These are phyloP conservation scores for Ridgeia piscesae DNA, from an alignment of 1,140 invertebrate genomes.

Conservation along the genomic window DNA sequence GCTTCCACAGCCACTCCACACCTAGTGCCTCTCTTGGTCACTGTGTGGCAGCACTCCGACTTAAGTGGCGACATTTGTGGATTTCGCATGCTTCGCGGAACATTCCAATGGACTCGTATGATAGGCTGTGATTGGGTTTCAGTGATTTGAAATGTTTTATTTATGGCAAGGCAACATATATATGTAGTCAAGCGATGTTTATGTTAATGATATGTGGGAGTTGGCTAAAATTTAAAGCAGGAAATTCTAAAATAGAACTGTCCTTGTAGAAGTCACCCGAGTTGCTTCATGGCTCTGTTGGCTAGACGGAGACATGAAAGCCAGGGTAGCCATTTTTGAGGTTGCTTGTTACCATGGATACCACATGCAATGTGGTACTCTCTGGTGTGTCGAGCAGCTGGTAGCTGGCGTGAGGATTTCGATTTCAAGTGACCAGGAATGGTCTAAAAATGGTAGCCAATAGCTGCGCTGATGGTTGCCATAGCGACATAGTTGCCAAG, in stretches of 20 bases:
- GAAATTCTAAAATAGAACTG: too few relatives aligned
- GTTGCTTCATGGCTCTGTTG: too few relatives aligned
- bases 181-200: background rate
- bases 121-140: background rate
- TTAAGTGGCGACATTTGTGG: background rate
- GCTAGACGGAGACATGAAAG: background rate
- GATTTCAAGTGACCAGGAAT: too few relatives aligned
- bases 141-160: background rate
- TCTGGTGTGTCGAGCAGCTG: background rate
- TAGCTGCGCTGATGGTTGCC: too few relatives aligned
- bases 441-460: too few relatives aligned
- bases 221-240: too few relatives aligned
- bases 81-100: background rate
- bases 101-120: background rate
- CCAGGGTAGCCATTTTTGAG: background rate
- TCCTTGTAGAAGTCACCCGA: too few relatives aligned
- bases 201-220: too few relatives aligned
- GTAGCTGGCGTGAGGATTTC: too few relatives aligned
- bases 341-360: background rate
- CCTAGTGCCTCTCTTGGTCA: background rate
- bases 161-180: background rate
- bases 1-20: background rate
- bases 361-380: background rate
- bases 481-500: too few relatives aligned
- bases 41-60: background rate